phyloP scores from a whole-genome alignment of 2,113 vertebrate genomes.

The Agelaius phoeniceus region DNA sequence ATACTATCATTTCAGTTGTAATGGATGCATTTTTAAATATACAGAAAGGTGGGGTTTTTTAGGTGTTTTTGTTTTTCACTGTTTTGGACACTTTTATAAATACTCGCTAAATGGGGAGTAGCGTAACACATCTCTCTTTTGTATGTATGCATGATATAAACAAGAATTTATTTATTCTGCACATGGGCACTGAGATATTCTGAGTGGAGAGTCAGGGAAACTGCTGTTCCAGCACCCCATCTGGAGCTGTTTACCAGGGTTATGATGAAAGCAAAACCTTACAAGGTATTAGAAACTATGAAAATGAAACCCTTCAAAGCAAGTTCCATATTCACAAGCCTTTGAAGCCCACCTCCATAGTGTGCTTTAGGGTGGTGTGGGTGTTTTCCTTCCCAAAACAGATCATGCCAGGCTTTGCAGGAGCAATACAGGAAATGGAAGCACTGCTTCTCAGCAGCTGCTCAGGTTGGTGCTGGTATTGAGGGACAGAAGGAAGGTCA shows the following conservation, averaged over 20 bases:
- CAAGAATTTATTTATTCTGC: neutral
- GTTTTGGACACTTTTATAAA: neutral
- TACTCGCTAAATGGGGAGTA: neutral
- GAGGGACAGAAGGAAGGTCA: neutral
- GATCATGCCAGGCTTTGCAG: neutral
- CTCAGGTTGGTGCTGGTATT: neutral
- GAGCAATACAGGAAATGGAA: neutral
- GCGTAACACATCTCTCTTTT: neutral
- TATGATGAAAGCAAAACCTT: neutral
- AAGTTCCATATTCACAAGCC: neutral
- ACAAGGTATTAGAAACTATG: neutral
- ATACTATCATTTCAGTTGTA: neutral
- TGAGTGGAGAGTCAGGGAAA: neutral
- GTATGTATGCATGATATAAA: neutral
- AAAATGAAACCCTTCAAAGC: neutral
- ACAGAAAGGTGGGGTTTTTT: accelerated
- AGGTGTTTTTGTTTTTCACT: neutral
- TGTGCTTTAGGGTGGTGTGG: neutral
- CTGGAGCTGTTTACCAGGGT: neutral
- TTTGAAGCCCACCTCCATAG: neutral
- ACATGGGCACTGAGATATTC: neutral
- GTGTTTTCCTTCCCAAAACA: neutral
- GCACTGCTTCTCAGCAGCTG: neutral
- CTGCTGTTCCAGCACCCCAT: neutral
- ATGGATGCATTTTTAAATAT: neutral